Evolutionary conservation across 2,888 invertebrate species (phyloP), one percentile per base, ranked within the genome.

Genomic region (Pollenia amentaria): DNA sequence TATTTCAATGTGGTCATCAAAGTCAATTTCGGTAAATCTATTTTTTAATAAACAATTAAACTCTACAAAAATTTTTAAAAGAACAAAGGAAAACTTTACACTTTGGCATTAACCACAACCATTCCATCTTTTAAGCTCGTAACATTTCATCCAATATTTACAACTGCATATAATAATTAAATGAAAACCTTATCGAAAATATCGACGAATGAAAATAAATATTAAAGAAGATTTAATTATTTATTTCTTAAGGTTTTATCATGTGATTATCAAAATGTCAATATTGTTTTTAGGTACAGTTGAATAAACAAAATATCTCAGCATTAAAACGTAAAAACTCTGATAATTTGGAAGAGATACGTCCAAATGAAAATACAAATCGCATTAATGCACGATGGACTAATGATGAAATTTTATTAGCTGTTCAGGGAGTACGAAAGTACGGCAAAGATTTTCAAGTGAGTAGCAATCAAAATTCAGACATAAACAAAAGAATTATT

Each of bases 261-360:
- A 67, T 60, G 60, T 60, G 44, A 79, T 79, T 85, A 84, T 88
- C 51, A 73, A 84, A 82, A 64, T 82, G 70, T 85, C 40, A 85
- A 76, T 80, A 73, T 78, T 79, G 78, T 91, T 94, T 93, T 62
- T 94, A 98, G 98, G 98, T 99, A 80, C 99, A 99, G 93, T 96
- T 96, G 89, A 98, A 98, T 93, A 98, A 99, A 92, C 99, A 99
- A 93, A 96, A 96, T 91, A 95, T 98, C 88, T 98, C 98, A 91
- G 95, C 97, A 64, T 94, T 97, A 92, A 97, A 97, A 93, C 95
- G 97, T 83, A 97, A 97, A 93, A 96, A 90, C 78, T 89, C 91
- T 4, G 91, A 91, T 44, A 91, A 90, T 84, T 87, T 91, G 14
- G 96, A 96, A 82, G 95, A 96, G 79, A 93, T 95, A 78, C 94